Evolutionary conservation across 2,797 vertebrate species (phyloP), one percentile per base, ranked within the genome.

Genomic region (Pipistrellus nathusii): DNA sequence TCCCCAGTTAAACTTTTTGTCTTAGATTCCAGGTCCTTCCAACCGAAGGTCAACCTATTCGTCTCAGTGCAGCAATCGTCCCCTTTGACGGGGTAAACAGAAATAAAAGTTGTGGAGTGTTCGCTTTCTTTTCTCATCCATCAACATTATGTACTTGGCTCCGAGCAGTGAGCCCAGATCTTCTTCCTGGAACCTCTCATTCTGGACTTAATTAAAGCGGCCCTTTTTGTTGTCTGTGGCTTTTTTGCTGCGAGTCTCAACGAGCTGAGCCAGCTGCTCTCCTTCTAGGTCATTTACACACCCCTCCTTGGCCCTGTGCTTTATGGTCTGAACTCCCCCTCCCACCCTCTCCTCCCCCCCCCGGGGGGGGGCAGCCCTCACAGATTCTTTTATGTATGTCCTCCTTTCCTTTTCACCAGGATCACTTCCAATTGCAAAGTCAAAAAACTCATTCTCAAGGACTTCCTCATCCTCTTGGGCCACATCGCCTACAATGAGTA

Each of bases 1-100:
- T 90, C 83, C 89, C 38, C 38, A 68, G 59, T 81, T 94, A 85
- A 72, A 66, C 53, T 78, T 91, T 90, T 41, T 66, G 30, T 48
- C 83, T 85, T 88, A 14, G 38, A 48, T 82, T 57, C 72, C 30
- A 59, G 32, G 80, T 85, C 41, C 44, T 94, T 85, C 64, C 57
- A 44, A 77, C 20, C 73, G 71, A 51, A 51, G 41, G 46, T 44
- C 27, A 25, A 27, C 23, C 44, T 41, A 15, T 53, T 23, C 23
- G 11, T 82, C 64, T 82, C 38, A 85, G 46, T 44, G 71, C 11
- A 46, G 8, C 41, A n/a, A 21, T 51, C 14, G 25, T 85, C 46
- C 55, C 35, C 46, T 77, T 59, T 85, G 69, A 38, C 20, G 51
- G 53, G 66, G 17, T 18, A 77, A 89, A 72, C 25, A 80, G 44